A percentile compares a stretch with the other conserved stretches of the same genome.
Conservation (phyloP, 2,113 vertebrate species). For the Aegypius monachus region DNA sequence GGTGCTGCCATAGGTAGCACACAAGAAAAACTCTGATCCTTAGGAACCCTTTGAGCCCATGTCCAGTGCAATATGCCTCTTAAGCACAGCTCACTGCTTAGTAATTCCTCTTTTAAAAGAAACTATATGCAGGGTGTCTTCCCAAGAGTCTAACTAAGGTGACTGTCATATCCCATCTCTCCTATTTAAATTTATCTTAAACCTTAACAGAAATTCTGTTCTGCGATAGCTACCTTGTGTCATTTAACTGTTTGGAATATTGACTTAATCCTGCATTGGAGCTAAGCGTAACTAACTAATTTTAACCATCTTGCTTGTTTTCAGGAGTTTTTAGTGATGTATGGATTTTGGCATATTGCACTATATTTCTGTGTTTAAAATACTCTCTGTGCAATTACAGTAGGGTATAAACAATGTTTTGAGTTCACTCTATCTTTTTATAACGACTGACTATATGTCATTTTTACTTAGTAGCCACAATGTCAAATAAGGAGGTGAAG, state of each 20-base stretch:
- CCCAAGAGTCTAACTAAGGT: not conserved
- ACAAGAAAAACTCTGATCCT: accelerated
- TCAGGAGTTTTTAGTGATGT: not conserved
- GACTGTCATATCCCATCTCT: not conserved
- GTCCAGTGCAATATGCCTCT: accelerated
- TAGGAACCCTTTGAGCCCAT: not conserved
- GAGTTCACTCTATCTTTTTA: not conserved
- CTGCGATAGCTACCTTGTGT: not conserved
- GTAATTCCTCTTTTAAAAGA: not conserved
- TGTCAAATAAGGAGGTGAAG: slow-evolving; percentile 97
- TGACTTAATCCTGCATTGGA: accelerated
- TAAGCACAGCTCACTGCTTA: not conserved
- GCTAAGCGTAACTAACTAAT: accelerated
- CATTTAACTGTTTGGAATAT: not conserved
- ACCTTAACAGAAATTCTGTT: accelerated
- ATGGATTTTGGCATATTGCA: not conserved
- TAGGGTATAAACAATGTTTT: not conserved
- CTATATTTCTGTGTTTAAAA: not conserved
- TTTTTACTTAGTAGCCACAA: slow-evolving; percentile 55
- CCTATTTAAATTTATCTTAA: not conserved
- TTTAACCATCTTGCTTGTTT: not conserved
- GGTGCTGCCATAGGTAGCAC: too few species aligned
- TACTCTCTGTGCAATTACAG: not conserved
- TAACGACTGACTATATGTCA: not conserved
- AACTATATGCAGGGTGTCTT: accelerated